Percentiles rank a stretch among this genome's conserved stretches.
Evolutionary conservation across 2,888 invertebrate species (phyloP).

Genomic region (Hypomecis atomaria): DNA sequence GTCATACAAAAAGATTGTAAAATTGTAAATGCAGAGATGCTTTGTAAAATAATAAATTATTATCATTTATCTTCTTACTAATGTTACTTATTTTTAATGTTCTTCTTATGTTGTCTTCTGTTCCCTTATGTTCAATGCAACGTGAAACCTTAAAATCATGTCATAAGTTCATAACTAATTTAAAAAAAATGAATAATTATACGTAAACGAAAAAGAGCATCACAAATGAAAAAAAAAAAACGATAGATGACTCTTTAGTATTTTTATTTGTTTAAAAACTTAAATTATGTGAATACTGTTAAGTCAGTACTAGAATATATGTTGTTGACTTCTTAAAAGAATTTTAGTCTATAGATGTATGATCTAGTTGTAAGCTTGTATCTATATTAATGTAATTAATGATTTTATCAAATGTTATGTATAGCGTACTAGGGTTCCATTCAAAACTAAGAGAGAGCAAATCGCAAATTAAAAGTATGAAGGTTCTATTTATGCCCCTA

Average conservation of each 20-base stretch:
- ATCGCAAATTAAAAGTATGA: not conserved
- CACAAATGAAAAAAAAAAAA: conserved; percentile 9
- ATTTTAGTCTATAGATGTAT: conserved; percentile 49
- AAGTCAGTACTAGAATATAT: conserved; percentile 18
- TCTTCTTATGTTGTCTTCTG: not conserved
- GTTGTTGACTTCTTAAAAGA: conserved; percentile 60
- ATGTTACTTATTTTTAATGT: conserved; percentile 44
- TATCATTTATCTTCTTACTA: conserved; percentile 30
- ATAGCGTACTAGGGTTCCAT: conserved; percentile 42
- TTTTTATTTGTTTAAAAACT: conserved; percentile 3
- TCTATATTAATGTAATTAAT: conserved; percentile 63
- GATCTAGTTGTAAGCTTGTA: conserved; percentile 48
- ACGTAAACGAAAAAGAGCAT: conserved; percentile 10
- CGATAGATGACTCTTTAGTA: conserved; percentile 9
- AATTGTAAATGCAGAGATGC: not conserved
- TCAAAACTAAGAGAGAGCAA: conserved; percentile 25
- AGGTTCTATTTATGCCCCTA: no score
- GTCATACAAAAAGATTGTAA: no score
- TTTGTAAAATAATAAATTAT: conserved; percentile 14
- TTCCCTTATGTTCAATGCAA: conserved; percentile 1
- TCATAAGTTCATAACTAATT: not conserved
- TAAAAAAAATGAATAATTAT: conserved; percentile 2
- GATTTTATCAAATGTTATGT: conserved; percentile 71
- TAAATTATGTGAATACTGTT: conserved; percentile 14
- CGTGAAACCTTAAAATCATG: not conserved